Percentiles rank a stretch among this genome's conserved stretches.
Conservation (phyloP, 2,888 invertebrate species). For the Agrenia bidenticulata region DNA sequence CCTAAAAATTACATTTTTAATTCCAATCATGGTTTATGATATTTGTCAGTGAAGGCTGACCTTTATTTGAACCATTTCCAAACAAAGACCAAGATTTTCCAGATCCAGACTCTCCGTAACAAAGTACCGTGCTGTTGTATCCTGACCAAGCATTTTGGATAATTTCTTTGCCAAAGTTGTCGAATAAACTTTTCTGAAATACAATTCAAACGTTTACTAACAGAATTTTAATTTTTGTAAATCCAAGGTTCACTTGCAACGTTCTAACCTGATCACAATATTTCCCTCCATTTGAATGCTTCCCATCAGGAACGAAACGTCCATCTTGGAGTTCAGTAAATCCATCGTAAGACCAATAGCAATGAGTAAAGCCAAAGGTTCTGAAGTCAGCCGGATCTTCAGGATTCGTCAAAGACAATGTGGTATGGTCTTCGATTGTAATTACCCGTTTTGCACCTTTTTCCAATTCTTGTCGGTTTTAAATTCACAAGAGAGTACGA, state of each 20-base stretch:
- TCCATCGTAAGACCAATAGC: conserved; percentile 64
- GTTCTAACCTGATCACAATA: conserved; percentile 60
- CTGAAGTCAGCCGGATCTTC: conserved; percentile 55
- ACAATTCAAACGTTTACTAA: background rate
- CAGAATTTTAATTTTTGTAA: too few relatives aligned
- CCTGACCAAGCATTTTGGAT: conserved; percentile 63
- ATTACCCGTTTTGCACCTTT: conserved; percentile 59
- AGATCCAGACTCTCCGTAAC: conserved; percentile 63
- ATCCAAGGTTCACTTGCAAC: background rate
- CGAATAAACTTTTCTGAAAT: conserved; percentile 59
- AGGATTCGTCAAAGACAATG: conserved; percentile 57
- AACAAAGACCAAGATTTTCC: conserved; percentile 64
- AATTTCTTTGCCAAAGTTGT: conserved; percentile 61
- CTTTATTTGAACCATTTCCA: conserved; percentile 62
- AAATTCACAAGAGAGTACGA: background rate
- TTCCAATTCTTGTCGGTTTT: conserved; percentile 58
- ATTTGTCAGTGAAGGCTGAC: conserved; percentile 52
- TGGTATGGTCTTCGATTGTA: conserved; percentile 58
- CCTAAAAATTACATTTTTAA: too few relatives aligned
- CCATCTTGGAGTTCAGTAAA: conserved; percentile 58
- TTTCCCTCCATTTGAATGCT: conserved; percentile 57
- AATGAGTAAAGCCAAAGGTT: conserved; percentile 61
- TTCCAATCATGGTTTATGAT: conserved; percentile 6
- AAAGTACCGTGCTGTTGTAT: conserved; percentile 63
- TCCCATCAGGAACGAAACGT: conserved; percentile 56